phyloP scores from a whole-genome alignment of 2,113 vertebrate genomes.

The Thryonomys swinderianus region DNA sequence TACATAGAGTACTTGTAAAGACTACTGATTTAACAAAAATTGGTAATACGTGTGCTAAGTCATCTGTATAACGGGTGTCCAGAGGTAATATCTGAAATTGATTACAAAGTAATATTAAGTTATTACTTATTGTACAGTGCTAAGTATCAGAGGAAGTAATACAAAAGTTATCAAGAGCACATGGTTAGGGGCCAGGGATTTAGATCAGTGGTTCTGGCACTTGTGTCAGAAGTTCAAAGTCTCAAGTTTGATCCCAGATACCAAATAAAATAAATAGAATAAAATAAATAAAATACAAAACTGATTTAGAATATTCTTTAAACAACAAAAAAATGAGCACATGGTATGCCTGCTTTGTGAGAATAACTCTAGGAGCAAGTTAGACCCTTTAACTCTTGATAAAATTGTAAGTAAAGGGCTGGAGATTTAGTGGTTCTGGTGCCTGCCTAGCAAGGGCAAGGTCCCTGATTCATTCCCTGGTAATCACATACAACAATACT shows the following conservation, averaged over 20 bases:
- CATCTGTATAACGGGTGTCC: not conserved
- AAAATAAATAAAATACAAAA: no score
- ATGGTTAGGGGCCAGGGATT: no score
- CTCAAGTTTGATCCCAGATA: no score
- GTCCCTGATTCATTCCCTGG: no score
- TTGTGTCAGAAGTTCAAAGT: no score
- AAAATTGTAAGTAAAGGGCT: constrained; percentile 16
- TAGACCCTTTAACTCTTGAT: constrained; percentile 24
- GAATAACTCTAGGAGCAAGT: not conserved
- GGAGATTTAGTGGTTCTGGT: no score
- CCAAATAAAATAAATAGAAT: no score
- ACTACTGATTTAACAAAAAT: constrained; percentile 11
- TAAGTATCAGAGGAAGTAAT: not conserved
- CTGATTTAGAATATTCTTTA: no score
- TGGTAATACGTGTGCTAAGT: constrained; percentile 4
- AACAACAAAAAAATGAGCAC: no score
- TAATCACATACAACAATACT: no score
- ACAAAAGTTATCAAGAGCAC: not conserved
- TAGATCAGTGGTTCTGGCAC: no score
- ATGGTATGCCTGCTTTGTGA: constrained; percentile 10
- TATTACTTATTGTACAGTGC: constrained; percentile 6
- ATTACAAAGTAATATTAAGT: constrained; percentile 45
- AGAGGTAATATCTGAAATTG: constrained; percentile 39
- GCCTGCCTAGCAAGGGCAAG: no score
- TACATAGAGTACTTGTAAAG: constrained; percentile 29